phyloP scores from a whole-genome alignment of 2,113 vertebrate species.

The Delphinus delphis region DNA sequence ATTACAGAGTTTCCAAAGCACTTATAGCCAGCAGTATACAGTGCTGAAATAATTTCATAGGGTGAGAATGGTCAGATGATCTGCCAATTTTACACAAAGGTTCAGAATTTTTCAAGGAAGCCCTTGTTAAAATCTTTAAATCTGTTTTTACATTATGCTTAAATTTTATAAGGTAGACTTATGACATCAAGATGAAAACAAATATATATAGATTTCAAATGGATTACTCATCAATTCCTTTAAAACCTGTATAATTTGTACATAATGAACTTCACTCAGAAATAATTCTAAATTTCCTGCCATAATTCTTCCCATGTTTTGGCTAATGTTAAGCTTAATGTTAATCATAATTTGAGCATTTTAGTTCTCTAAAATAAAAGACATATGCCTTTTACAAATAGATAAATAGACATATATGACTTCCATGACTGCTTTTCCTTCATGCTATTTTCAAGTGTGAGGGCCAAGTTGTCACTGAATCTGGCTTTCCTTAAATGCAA shows the following conservation, averaged over 20 bases:
- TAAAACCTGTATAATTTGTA: constrained; percentile 34
- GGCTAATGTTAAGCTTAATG: constrained; percentile 23
- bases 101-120: constrained; percentile 53
- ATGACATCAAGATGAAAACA: constrained; percentile 55
- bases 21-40: background rate
- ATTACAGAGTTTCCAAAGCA: constrained; percentile 43
- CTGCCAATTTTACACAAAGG: constrained; percentile 38
- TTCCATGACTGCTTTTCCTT: constrained; percentile 45
- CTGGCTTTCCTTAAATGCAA: constrained; percentile 59
- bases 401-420: background rate
- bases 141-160: background rate
- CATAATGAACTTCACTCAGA: constrained; percentile 22
- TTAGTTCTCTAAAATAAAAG: constrained; percentile 42
- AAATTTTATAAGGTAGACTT: constrained; percentile 29
- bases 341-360: constrained; percentile 33
- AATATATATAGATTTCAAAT: constrained; percentile 22
- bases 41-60: constrained; percentile 30
- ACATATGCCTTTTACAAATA: constrained; percentile 24
- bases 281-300: constrained; percentile 42
- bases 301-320: constrained; percentile 36
- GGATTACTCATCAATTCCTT: background rate
- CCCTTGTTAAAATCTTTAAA: constrained; percentile 33
- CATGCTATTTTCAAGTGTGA: constrained; percentile 41
- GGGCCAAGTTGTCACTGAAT: constrained; percentile 55
- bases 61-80: constrained; percentile 24